A percentile compares a stretch with the other conserved stretches of the same genome.
phyloP scores from a whole-genome alignment of 2,797 vertebrate genomes.

The Carcharodon carcharias region DNA sequence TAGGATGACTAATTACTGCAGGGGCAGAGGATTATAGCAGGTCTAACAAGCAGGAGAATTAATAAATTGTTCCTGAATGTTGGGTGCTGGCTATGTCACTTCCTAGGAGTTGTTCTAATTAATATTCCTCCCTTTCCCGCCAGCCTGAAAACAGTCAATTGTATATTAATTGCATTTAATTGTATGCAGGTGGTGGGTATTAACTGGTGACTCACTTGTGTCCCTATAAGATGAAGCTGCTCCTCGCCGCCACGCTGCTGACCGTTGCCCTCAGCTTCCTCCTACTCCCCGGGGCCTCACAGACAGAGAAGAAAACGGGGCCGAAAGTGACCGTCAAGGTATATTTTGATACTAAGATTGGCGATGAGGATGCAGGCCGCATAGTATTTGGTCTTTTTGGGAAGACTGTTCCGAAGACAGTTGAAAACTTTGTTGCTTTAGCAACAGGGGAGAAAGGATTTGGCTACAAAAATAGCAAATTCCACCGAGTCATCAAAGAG shows the following conservation, averaged over 20 bases:
- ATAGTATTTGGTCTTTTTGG: slow-evolving; percentile 86
- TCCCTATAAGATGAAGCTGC: no score
- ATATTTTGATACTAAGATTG: slow-evolving; percentile 79
- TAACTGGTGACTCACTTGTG: background rate
- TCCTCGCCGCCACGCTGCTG: no score
- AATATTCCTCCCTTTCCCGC: background rate
- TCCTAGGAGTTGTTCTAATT: background rate
- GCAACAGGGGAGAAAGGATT: slow-evolving; percentile 98
- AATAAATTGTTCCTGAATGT: background rate
- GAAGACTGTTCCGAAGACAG: slow-evolving; percentile 89
- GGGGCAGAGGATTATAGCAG: background rate
- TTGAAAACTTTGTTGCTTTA: no score
- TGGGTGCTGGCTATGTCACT: background rate
- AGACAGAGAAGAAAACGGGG: no score
- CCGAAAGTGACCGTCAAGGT: no score
- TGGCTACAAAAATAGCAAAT: slow-evolving; percentile 90
- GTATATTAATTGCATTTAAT: background rate
- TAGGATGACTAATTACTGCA: background rate
- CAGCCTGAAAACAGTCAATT: background rate
- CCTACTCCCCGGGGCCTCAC: no score
- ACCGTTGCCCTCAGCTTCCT: no score
- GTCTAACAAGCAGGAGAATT: background rate
- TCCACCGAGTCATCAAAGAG: slow-evolving; percentile 90
- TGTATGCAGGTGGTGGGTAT: background rate
- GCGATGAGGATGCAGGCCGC: slow-evolving; percentile 78